These are phyloP conservation scores for Lophotriccus pileatus DNA, from an alignment of 2,797 vertebrate genomes.

Conservation along the genomic window DNA sequence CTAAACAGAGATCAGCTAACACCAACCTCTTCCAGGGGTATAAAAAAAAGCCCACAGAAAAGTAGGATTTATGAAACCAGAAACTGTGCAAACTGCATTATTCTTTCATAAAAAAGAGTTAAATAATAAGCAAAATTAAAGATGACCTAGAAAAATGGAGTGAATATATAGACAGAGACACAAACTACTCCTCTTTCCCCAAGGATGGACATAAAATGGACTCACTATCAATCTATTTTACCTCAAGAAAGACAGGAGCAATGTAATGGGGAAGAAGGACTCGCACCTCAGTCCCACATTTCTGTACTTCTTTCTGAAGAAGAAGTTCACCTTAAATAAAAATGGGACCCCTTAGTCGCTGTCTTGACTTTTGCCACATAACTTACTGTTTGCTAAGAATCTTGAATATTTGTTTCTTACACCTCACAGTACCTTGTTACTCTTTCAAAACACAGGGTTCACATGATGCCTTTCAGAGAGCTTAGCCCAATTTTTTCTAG, in stretches of 20 bases:
- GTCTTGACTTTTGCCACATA: background rate
- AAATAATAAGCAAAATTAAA: background rate
- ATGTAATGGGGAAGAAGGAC: accelerated
- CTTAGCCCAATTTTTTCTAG: background rate
- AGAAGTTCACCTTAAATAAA: background rate
- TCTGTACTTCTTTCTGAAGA: background rate
- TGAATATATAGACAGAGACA: background rate
- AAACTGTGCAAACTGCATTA: background rate
- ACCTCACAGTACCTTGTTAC: background rate
- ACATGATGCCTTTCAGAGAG: background rate
- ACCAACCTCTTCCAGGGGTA: background rate
- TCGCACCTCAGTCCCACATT: background rate
- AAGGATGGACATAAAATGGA: background rate
- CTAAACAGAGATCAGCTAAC: background rate
- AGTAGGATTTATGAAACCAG: background rate
- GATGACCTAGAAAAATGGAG: background rate
- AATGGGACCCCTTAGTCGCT: background rate
- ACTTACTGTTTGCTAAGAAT: background rate
- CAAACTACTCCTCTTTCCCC: background rate
- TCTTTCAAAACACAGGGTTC: background rate
- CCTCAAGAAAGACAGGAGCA: background rate
- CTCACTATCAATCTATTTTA: background rate
- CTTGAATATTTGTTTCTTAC: background rate
- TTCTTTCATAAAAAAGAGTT: background rate
- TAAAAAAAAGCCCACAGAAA: background rate